Percentiles rank a stretch among this genome's conserved stretches.
Conservation (phyloP, 2,797 vertebrate species). For the Sternarchorhynchus goeldii region DNA sequence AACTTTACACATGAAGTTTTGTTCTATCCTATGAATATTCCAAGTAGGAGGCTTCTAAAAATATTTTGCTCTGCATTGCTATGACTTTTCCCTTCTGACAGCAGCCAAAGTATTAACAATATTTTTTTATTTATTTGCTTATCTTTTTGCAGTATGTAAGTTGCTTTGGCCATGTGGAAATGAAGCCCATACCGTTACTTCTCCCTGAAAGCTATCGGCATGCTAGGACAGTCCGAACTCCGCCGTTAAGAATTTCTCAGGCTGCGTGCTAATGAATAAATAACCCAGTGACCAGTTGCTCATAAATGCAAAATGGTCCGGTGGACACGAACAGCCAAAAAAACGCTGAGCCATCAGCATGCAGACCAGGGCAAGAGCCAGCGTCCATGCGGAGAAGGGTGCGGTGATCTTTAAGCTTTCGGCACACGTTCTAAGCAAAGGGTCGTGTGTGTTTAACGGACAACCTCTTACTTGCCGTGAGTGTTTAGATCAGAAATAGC, state of each 20-base stretch:
- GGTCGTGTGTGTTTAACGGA: too few relatives aligned
- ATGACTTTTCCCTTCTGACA: not conserved
- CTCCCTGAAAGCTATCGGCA: too few relatives aligned
- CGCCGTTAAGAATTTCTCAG: slow-evolving; percentile 27
- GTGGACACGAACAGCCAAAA: not conserved
- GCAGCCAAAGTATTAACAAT: too few relatives aligned
- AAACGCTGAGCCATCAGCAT: not conserved
- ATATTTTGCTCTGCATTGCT: not conserved
- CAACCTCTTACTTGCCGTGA: too few relatives aligned
- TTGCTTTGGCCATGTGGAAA: not conserved
- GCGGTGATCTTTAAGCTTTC: too few relatives aligned
- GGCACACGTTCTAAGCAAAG: too few relatives aligned
- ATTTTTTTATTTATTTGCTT: too few relatives aligned
- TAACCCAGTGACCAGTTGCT: slow-evolving; percentile 18
- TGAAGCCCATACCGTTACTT: not conserved
- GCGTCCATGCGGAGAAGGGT: not conserved
- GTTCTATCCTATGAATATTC: too few relatives aligned
- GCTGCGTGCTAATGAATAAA: slow-evolving; percentile 19
- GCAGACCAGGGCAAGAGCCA: not conserved
- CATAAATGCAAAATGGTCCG: slow-evolving; percentile 17
- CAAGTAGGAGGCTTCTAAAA: not conserved
- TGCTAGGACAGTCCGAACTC: not conserved
- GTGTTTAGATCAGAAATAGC: too few relatives aligned
- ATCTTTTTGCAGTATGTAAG: not conserved
- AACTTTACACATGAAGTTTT: too few relatives aligned